Evolutionary conservation across 1,140 invertebrate species (phyloP), one percentile per base, ranked within the genome.

Genomic region (Drosophila sulfurigaster): DNA sequence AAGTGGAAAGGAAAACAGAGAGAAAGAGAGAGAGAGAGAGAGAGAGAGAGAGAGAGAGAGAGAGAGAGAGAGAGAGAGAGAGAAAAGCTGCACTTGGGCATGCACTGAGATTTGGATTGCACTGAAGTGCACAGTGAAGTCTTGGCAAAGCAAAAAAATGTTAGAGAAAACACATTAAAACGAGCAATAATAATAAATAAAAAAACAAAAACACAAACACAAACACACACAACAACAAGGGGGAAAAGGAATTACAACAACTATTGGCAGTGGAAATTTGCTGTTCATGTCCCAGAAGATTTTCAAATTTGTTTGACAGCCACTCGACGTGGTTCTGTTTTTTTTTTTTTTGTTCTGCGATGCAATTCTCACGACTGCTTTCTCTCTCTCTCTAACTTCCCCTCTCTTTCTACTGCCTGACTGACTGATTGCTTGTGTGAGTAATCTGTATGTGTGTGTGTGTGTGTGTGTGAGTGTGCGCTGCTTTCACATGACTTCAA

Each of bases 401-500:
- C 8, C 15, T 2, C 6, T 5, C 32, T 41, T 15, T 43, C 15
- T 4, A 11, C 48, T 49, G 48, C 11, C 49, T 45, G 28, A 73
- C 54, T 59, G 63, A 72, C 69, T 66, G 52, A 51, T 63, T 57
- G 52, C 68, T 64, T 59, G 16, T 20, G 8, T 35, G 20, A 46
- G 8, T 35, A 7, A 16, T 16, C 7, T 43, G 7, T 46, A 32
- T 51, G 5, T 63, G 49, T 41, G 57, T 59, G 57, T 38, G 46
- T 62, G 20, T 30, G 51, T 57, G 41, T 58, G 45, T 75, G 56
- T 25, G 58, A 77, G 62, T 25, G 43, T 7, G 32, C 8, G 35
- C 52, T 63, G 75, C 81, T 83, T 81, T 78, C 85, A 88, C 85
- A 88, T 88, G 85, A 88, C 85, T 88, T 89, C 85, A 89, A 88